A percentile compares a stretch with the other conserved stretches of the same genome.
Evolutionary conservation across 1,140 invertebrate species (phyloP).

Genomic region (Polyergus mexicanus): DNA sequence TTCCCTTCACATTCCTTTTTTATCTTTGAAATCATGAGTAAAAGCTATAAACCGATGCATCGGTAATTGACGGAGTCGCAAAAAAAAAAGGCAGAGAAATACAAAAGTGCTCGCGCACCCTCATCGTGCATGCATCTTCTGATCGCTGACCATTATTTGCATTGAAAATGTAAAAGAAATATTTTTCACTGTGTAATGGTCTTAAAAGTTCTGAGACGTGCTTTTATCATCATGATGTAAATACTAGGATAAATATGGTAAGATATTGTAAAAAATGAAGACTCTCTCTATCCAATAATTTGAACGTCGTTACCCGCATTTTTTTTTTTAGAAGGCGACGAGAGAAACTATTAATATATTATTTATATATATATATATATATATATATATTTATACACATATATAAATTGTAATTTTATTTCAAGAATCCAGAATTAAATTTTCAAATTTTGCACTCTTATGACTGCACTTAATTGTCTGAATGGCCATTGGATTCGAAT

Average conservation of each 20-base stretch:
- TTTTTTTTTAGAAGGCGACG: not conserved
- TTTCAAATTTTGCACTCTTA: no score
- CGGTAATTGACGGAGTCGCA: constrained; percentile 13
- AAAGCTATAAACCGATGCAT: constrained; percentile 16
- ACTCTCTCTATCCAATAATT: not conserved
- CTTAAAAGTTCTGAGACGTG: not conserved
- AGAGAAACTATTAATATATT: not conserved
- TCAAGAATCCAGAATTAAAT: no score
- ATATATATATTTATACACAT: no score
- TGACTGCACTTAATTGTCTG: no score
- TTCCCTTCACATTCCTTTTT: not conserved
- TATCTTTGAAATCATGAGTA: not conserved
- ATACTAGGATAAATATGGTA: not conserved
- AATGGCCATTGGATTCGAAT: no score
- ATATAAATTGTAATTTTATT: no score
- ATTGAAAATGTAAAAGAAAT: constrained; percentile 35
- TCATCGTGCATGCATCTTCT: not conserved
- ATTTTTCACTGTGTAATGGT: not conserved
- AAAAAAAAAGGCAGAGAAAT: not conserved
- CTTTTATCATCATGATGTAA: not conserved
- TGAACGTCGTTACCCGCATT: not conserved
- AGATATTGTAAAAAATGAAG: not conserved
- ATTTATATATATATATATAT: no score
- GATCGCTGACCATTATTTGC: not conserved
- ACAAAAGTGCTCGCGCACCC: not conserved